Evolutionary conservation across 2,797 vertebrate genomes (phyloP), one percentile per base, ranked within the genome.

Genomic region (Antrozous pallidus): DNA sequence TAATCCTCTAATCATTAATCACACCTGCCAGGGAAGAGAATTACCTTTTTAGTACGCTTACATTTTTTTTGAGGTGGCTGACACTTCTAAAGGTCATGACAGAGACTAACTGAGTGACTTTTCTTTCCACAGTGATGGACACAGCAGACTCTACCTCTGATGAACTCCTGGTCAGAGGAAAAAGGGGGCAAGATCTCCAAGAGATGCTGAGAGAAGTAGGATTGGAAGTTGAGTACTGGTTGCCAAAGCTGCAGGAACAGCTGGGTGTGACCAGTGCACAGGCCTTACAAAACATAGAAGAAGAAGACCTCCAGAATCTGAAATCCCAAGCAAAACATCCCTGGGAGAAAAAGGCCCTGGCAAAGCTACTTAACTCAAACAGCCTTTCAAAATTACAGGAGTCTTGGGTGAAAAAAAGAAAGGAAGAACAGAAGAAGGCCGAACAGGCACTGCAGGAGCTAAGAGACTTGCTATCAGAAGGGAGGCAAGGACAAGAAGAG

Each of bases 251-350:
- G 3, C 75, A 54, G 0, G 24, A 97, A 94, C 2, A 81, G 0
- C 70, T 98, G 18, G 95, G 95, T 47, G 42, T 97, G 17, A 97
- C 88, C 56, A 88, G 74, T 88, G 31, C 0, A 1, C 75, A 97
- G 75, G 79, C 93, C 70, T 94, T 98, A 84, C 83, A 97, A 90
- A 16, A 97, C 5, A 31, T 97, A n/a, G 40, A 77, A 0, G 71
- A 96, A 24, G 36, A 93, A 49, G 97, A 98, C 13, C 96, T 97
- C 20, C 82, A 94, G 6, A 96, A 65, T 45, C 16, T 98, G 42
- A 96, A 97, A 79, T 78, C 88, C 0, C 0, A 96, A 16, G 93
- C 38, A 36, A 51, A 0, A n/a, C 3, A 97, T 24, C 2, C 58
- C 4, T 98, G 96, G 97, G 97, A 98, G 70, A 36, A 42, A 63